Conservation (phyloP, 2,888 invertebrate species). For the Congeria kusceri region DNA sequence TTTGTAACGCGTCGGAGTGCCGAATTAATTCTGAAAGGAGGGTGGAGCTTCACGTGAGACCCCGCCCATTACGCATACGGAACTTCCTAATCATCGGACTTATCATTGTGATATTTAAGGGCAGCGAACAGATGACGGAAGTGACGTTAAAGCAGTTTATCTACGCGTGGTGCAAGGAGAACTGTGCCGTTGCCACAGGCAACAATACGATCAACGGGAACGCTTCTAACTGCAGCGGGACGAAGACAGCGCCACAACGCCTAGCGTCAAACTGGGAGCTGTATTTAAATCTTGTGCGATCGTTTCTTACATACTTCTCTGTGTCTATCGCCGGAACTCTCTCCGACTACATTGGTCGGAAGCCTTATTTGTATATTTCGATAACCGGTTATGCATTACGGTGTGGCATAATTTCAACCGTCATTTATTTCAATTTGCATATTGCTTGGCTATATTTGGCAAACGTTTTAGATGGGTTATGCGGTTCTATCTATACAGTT, state of each 20-base stretch:
- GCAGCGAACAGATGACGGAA: conserved; percentile 13
- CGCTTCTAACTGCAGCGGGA: not conserved
- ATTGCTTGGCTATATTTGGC: conserved; percentile 26
- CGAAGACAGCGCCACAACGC: conserved; percentile 25
- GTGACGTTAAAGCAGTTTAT: conserved; percentile 33
- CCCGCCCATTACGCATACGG: too few relatives aligned
- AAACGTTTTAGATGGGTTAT: conserved; percentile 26
- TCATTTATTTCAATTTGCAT: conserved; percentile 36
- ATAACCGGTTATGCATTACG: conserved; percentile 17
- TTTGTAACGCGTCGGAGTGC: too few relatives aligned
- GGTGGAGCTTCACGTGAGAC: too few relatives aligned
- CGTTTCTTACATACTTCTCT: conserved; percentile 23
- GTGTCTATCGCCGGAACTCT: conserved; percentile 29
- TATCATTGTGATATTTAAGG: conserved; percentile 12
- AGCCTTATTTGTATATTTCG: conserved; percentile 23
- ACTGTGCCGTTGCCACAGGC: not conserved
- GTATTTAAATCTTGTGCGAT: conserved; percentile 27
- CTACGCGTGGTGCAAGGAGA: conserved; percentile 30
- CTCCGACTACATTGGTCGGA: conserved; percentile 39
- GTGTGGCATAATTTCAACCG: conserved; percentile 14
- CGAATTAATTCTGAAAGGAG: too few relatives aligned
- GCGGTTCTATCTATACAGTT: conserved; percentile 21
- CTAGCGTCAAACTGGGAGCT: conserved; percentile 38
- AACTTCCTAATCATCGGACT: too few relatives aligned
- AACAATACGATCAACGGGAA: not conserved